A percentile compares a stretch with the other conserved stretches of the same genome.
These are phyloP conservation scores for Druceiella hillmani DNA, from an alignment of 2,888 invertebrate genomes.

Conservation along the genomic window DNA sequence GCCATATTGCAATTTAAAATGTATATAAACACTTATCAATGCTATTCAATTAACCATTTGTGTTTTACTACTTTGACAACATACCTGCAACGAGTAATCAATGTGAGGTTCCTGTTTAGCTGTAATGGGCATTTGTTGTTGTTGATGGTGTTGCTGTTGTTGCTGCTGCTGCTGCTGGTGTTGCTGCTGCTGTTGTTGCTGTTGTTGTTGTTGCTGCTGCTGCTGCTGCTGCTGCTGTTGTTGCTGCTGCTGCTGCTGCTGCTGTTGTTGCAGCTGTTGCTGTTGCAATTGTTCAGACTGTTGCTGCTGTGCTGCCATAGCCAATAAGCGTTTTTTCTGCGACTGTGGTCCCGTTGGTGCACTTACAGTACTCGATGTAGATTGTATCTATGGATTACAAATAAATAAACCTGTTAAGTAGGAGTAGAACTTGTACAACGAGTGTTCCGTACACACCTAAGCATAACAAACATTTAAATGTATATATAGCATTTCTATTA, in stretches of 20 bases:
- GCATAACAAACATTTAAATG: too few relatives aligned
- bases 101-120: neutral
- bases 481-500: too few relatives aligned
- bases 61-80: neutral
- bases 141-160: slow-evolving; percentile 15
- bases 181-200: slow-evolving; percentile 9
- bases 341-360: too few relatives aligned
- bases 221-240: slow-evolving; percentile 18
- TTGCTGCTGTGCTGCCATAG: slow-evolving; percentile 62
- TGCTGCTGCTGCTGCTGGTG: slow-evolving; percentile 11
- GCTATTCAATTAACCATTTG: neutral
- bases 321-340: slow-evolving; percentile 84
- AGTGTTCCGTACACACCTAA: too few relatives aligned
- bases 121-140: neutral
- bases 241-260: slow-evolving; percentile 51
- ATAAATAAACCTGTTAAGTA: too few relatives aligned
- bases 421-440: too few relatives aligned
- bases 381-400: too few relatives aligned
- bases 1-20: too few relatives aligned
- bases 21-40: too few relatives aligned
- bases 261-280: slow-evolving; percentile 39
- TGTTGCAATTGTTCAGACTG: slow-evolving; percentile 43
- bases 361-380: too few relatives aligned
- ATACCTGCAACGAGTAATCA: neutral
- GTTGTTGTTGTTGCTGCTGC: slow-evolving; percentile 8